These are phyloP conservation scores for Pristiophorus japonicus DNA, from an alignment of 2,113 vertebrate species.

Conservation along the genomic window DNA sequence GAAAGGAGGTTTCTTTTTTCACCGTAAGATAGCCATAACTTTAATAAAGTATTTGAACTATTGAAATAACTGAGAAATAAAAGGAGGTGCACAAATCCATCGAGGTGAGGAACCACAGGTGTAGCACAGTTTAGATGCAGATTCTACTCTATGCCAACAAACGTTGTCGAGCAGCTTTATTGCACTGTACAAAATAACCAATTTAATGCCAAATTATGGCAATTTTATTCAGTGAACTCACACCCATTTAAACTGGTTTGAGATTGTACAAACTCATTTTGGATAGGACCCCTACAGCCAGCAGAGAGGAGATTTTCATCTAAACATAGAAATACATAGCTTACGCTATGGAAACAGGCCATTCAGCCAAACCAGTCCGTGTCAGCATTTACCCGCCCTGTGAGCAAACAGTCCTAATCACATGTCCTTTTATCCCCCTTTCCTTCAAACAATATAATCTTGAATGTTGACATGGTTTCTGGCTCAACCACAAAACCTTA, in stretches of 20 bases:
- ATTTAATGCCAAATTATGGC: neutral
- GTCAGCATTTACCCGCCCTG: neutral
- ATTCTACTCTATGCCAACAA: neutral
- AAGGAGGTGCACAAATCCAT: too few species aligned
- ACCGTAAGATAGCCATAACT: too few species aligned
- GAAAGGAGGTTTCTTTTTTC: too few species aligned
- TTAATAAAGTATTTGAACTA: too few species aligned
- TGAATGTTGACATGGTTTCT: neutral
- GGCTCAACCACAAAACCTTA: neutral
- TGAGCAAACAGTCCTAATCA: neutral
- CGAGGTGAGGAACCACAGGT: too few species aligned
- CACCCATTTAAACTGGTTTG: conserved; percentile 4
- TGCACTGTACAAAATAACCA: neutral
- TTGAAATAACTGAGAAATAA: too few species aligned
- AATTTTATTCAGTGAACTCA: neutral
- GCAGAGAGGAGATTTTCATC: neutral
- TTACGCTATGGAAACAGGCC: neutral
- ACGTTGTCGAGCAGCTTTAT: neutral
- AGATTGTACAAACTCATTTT: neutral
- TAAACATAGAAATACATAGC: neutral
- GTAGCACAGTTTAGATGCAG: neutral
- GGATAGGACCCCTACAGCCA: neutral
- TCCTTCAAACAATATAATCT: neutral
- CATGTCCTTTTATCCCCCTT: neutral
- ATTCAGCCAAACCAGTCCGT: neutral